These are phyloP conservation scores for Neotragus moschatus DNA, from an alignment of 2,113 vertebrate species.

Conservation along the genomic window DNA sequence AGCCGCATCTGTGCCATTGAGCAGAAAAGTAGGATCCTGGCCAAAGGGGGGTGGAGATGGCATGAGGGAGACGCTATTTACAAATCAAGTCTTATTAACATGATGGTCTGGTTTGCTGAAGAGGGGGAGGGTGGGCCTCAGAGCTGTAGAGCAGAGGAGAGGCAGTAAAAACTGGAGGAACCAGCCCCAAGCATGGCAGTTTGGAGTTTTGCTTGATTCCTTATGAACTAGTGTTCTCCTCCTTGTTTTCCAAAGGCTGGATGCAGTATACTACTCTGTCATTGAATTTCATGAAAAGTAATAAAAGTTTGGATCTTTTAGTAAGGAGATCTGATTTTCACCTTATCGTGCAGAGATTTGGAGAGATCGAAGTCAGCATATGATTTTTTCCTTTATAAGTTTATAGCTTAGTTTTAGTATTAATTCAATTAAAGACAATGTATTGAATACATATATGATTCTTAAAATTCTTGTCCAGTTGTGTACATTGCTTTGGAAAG, in stretches of 20 bases:
- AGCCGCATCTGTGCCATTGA: conserved; percentile 88
- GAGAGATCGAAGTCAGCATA: neutral
- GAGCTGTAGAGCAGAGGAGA: neutral
- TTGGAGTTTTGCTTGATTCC: neutral
- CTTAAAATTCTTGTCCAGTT: neutral
- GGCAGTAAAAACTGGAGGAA: neutral
- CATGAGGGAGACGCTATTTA: conserved; percentile 75
- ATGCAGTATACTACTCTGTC: neutral
- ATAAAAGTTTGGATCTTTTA: neutral
- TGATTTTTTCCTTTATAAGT: neutral
- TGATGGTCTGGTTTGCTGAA: conserved; percentile 73
- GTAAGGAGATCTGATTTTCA: neutral
- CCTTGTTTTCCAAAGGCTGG: neutral
- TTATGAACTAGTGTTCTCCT: neutral
- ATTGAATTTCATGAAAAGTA: neutral
- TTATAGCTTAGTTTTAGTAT: neutral
- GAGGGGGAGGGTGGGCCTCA: neutral
- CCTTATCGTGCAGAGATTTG: neutral
- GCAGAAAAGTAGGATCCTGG: conserved; percentile 80
- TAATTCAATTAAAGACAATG: neutral
- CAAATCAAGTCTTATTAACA: conserved; percentile 85
- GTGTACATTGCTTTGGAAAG: neutral
- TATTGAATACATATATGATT: neutral
- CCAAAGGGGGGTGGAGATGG: conserved; percentile 70
- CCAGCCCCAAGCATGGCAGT: neutral